Base-by-base conservation (phyloP, 2,113 vertebrate genomes). In the Gavialis gangeticus region DNA sequence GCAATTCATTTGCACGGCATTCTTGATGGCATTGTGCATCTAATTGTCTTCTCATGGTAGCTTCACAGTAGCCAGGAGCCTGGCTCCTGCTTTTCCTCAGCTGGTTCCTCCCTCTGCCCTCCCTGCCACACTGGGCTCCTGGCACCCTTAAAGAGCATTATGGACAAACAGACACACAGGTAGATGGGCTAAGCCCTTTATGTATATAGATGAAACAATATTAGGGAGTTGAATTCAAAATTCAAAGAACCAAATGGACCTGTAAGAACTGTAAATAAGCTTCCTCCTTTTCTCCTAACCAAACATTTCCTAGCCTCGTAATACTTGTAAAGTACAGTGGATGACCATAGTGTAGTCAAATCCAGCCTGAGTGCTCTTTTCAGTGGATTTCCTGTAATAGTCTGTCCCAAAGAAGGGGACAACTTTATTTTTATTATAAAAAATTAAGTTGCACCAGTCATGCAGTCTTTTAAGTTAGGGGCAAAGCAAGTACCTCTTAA, bases 401-500 rank as follows among this genome's bases (percentile, higher is more conserved):
- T 4, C 25, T 60, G 18, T n/a, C 46, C 9, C 57, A 77, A 19
- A 84, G 66, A n/a, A 84, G 46, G 76, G 25, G 2, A 89, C 79
- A 87, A 80, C 2, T 85, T 1, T 79, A 58, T 84, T 85, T 69
- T 37, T 82, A 27, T 62, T 86, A 58, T 17, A 25, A 46, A 71
- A 78, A 84, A 82, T 82, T 69, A 78, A 64, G 67, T 63, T 79
- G 3, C 62, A 17, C 62, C 59, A 54, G 17, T 56, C 76, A 90
- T 13, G 5, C 75, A 27, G 14, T 79, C 28, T 80, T 46, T 58
- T 82, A 92, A 67, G 1, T 6, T 84, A 58, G 37, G 56, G 28
- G 30, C 19, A 79, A 83, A 77, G 37, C 82, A 94, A 92, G 57
- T 55, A 59, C 77, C 58, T 81, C 83, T 89, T 75, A 91, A 90